Conservation (phyloP, 2,888 invertebrate species). For the Phragmatobia fuliginosa region DNA sequence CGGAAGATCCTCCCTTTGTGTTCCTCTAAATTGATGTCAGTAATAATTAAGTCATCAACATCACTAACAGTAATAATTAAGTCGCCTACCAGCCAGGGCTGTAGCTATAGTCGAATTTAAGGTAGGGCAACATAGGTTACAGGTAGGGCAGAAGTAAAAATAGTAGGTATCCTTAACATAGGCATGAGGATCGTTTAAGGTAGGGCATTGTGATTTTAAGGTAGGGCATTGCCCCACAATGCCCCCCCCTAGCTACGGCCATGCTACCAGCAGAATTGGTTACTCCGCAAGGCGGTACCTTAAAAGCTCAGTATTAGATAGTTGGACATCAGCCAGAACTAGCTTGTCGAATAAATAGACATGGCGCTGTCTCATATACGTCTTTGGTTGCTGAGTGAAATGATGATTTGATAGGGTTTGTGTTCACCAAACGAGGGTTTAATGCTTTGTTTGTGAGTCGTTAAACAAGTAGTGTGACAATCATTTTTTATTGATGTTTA, state of each 20-base stretch:
- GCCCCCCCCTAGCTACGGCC: too few relatives aligned
- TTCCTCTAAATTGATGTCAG: too few relatives aligned
- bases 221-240: too few relatives aligned
- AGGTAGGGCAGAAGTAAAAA: too few relatives aligned
- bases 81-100: too few relatives aligned
- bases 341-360: conserved; percentile 51
- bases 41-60: too few relatives aligned
- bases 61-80: conserved; percentile 32
- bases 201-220: too few relatives aligned
- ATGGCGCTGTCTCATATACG: conserved; percentile 34
- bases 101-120: too few relatives aligned
- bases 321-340: conserved; percentile 46
- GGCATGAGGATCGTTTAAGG: too few relatives aligned
- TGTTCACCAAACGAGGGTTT: conserved; percentile 1
- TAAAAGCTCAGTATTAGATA: conserved; percentile 38
- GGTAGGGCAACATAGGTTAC: too few relatives aligned
- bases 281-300: conserved; percentile 39
- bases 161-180: too few relatives aligned
- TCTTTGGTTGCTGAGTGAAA: conserved; percentile 34
- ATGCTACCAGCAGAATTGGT: conserved; percentile 32
- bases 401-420: conserved; percentile 20
- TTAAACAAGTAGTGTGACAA: conserved; percentile 1
- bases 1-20: too few relatives aligned
- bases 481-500: neutral
- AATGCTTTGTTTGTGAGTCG: neutral